A percentile compares a stretch with the other conserved stretches of the same genome.
Conservation (phyloP, 2,113 vertebrate genomes). For the Globicephala melas region DNA sequence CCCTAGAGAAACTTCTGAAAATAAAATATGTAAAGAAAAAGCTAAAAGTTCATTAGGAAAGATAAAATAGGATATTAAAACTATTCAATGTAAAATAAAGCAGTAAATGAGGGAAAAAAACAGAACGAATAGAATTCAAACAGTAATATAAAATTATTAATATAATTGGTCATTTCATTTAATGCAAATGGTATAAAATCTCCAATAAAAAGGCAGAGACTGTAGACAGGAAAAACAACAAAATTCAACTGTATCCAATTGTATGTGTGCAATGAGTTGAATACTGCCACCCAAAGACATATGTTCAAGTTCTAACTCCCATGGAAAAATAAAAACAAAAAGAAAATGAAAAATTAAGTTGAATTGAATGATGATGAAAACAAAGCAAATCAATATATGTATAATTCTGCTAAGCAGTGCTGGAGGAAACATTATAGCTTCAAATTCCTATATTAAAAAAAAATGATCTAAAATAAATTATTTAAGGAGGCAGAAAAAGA, state of each 20-base stretch:
- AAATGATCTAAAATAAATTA: not conserved
- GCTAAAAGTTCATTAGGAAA: not conserved
- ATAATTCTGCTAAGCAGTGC: not conserved
- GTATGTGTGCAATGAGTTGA: not conserved
- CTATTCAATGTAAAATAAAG: not conserved
- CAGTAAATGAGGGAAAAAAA: no score
- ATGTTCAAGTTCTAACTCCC: not conserved
- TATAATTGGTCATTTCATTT: not conserved
- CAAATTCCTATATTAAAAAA: not conserved
- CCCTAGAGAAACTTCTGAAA: not conserved
- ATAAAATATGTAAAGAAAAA: not conserved
- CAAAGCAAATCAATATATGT: not conserved
- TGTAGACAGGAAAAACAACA: not conserved
- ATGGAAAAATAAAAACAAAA: not conserved
- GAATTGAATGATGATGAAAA: not conserved
- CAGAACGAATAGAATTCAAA: no score
- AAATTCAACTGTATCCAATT: not conserved
- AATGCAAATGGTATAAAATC: not conserved
- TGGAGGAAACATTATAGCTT: not conserved
- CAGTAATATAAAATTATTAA: no score
- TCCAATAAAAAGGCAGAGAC: not conserved
- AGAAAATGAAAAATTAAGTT: not conserved
- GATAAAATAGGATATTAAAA: not conserved
- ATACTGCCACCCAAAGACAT: not conserved
- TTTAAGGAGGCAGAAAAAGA: not conserved